phyloP scores from a whole-genome alignment of 1,140 invertebrate species.

The Spodoptera litura region DNA sequence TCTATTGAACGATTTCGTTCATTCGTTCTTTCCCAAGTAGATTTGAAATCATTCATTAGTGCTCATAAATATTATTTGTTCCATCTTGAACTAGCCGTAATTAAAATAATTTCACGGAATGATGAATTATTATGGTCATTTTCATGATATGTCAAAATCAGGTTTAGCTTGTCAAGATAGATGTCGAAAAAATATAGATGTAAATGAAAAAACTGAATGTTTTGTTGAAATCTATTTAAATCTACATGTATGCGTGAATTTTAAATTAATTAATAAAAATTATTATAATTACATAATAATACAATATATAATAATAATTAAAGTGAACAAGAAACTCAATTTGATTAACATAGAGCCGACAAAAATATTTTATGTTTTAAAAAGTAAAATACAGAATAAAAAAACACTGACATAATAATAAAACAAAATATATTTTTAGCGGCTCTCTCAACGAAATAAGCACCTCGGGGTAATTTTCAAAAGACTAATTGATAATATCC shows the following conservation, averaged over 20 bases:
- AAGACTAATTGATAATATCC: slow-evolving; percentile 14
- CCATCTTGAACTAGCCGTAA: not conserved
- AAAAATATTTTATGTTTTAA: not conserved
- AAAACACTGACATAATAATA: not conserved
- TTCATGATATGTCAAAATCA: slow-evolving; percentile 25
- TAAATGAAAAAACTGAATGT: no score
- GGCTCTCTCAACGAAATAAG: slow-evolving; percentile 36
- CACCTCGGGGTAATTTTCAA: slow-evolving; percentile 17
- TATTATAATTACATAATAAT: no score
- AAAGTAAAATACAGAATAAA: not conserved
- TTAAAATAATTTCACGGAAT: not conserved
- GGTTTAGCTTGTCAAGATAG: not conserved
- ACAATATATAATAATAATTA: no score
- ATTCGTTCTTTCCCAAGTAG: not conserved
- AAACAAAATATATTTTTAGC: slow-evolving; percentile 9
- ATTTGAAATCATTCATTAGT: not conserved
- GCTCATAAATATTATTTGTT: not conserved
- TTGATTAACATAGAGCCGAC: not conserved
- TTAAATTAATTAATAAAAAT: no score
- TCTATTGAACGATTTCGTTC: not conserved
- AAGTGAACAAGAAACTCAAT: no score
- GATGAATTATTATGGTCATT: not conserved
- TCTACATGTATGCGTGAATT: no score
- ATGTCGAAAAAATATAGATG: not conserved
- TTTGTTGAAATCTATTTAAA: no score